Conservation (phyloP, 1,140 invertebrate species). For the Charaxes varanes region DNA sequence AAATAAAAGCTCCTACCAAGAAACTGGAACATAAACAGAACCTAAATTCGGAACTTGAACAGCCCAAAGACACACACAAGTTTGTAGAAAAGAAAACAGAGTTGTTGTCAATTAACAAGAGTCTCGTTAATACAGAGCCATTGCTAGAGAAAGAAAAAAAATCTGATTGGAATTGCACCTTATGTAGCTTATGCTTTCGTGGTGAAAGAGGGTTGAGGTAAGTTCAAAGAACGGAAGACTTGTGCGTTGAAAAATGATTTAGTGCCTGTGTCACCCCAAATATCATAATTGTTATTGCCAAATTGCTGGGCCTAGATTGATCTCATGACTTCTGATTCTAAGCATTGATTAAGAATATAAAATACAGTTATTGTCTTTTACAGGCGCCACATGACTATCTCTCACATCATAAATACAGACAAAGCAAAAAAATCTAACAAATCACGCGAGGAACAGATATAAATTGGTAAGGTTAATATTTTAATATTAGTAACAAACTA, state of each 20-base stretch:
- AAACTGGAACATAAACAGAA: slow-evolving; percentile 14
- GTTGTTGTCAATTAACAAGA: slow-evolving; percentile 9
- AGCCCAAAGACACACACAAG: slow-evolving; percentile 7
- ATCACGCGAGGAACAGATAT: neutral
- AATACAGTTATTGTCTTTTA: slow-evolving; percentile 17
- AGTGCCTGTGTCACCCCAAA: no score
- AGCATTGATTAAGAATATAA: neutral
- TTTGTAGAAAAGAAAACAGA: slow-evolving; percentile 12
- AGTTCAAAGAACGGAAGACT: no score
- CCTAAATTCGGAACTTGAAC: neutral
- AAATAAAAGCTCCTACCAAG: slow-evolving; percentile 19
- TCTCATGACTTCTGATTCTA: neutral
- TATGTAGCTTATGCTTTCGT: slow-evolving; percentile 39
- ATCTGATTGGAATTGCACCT: slow-evolving; percentile 26
- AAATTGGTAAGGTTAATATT: slow-evolving; percentile 1
- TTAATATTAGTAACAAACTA: no score
- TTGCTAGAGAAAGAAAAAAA: slow-evolving; percentile 5
- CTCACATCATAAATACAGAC: slow-evolving; percentile 23
- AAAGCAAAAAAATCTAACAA: slow-evolving; percentile 9
- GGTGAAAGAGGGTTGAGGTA: slow-evolving; percentile 49
- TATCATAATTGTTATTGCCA: slow-evolving; percentile 2
- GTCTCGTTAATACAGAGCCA: slow-evolving; percentile 9
- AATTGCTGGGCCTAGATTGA: neutral
- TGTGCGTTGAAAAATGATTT: no score
- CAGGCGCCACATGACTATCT: slow-evolving; percentile 55